Conservation (phyloP, 2,113 vertebrate species). For the Centrocercus urophasianus region DNA sequence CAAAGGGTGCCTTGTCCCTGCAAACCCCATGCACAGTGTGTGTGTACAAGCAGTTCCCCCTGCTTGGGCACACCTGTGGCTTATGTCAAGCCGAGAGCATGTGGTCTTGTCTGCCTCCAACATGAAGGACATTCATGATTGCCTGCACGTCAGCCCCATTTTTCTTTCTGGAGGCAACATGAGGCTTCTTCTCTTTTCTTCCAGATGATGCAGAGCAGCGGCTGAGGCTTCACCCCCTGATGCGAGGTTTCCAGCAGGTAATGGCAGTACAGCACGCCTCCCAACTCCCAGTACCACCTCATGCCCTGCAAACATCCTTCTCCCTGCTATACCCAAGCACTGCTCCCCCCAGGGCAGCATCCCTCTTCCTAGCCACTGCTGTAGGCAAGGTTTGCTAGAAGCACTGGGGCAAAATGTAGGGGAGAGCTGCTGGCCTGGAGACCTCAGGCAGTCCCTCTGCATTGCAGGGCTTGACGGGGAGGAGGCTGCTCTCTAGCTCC, state of each 20-base stretch:
- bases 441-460: slow-evolving; percentile 34
- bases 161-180: background rate
- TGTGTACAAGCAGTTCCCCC: background rate
- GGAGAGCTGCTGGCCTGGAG: background rate
- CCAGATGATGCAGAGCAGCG: slow-evolving; percentile 72
- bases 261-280: background rate
- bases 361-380: background rate
- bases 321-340: background rate
- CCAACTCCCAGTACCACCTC: background rate
- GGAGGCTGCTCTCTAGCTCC: slow-evolving; percentile 13
- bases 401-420: background rate
- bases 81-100: background rate
- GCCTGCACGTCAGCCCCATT: rapidly evolving
- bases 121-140: background rate
- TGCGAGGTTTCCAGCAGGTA: slow-evolving; percentile 76
- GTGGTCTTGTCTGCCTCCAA: background rate
- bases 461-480: background rate
- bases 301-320: rapidly evolving
- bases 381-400: background rate
- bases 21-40: background rate
- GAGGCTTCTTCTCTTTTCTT: slow-evolving; percentile 7
- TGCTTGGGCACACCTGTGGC: rapidly evolving
- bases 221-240: slow-evolving; percentile 54
- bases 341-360: background rate
- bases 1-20: background rate